These are phyloP conservation scores for Drymonia ruficornis DNA, from an alignment of 2,888 invertebrate species.

Conservation along the genomic window DNA sequence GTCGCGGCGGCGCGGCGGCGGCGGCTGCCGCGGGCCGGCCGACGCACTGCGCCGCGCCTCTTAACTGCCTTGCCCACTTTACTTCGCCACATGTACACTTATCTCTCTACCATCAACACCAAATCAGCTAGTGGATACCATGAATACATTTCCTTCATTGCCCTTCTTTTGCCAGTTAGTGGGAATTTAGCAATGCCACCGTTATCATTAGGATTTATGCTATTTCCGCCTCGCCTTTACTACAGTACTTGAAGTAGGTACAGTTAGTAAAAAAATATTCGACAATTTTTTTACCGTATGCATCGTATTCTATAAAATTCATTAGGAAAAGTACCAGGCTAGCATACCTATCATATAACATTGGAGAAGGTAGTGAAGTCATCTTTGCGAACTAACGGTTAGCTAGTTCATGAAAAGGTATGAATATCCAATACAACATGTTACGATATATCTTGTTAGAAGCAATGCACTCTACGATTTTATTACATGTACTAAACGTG, in stretches of 20 bases:
- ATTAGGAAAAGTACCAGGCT: no score
- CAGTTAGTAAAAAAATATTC: no score
- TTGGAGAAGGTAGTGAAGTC: no score
- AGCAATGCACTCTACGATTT: neutral
- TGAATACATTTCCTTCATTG: constrained; percentile 18
- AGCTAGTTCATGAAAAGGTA: neutral
- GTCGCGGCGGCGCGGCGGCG: constrained; percentile 31
- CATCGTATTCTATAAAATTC: no score
- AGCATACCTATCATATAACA: no score
- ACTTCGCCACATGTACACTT: constrained; percentile 33
- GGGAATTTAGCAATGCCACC: constrained; percentile 1
- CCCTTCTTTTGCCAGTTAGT: constrained; percentile 3
- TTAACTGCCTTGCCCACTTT: constrained; percentile 42
- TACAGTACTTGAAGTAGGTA: no score
- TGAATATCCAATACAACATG: neutral
- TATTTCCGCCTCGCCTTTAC: no score
- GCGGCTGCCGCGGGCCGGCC: constrained; percentile 44
- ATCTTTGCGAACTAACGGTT: neutral
- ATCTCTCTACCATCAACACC: constrained; percentile 32
- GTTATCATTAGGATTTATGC: no score
- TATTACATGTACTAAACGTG: constrained; percentile 3
- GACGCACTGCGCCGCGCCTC: constrained; percentile 21
- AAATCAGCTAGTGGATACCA: constrained; percentile 25
- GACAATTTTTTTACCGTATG: no score
- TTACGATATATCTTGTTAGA: neutral